Base-by-base conservation (phyloP, 2,888 invertebrate genomes). In the Phasia obesa region DNA sequence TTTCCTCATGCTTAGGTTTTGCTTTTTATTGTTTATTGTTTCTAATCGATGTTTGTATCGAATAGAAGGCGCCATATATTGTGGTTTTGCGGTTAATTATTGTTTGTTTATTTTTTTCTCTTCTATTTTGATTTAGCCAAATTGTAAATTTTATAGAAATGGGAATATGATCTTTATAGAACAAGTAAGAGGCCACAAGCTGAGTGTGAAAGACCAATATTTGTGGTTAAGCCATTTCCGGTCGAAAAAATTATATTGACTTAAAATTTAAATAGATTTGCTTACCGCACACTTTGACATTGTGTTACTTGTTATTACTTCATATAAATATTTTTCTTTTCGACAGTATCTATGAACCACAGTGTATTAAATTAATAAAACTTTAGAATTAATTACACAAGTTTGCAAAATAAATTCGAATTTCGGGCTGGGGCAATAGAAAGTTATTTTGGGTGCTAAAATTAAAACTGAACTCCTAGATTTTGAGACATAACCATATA, bases 61-160 rank as follows among this genome's bases (percentile, higher is more conserved):
- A 19, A 27, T 71, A 42, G 19, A 42, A 73, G 73, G 73, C 73
- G 69, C 55, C 65, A 49, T 19, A 13, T 13, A 51, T 65, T 75
- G 75, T 59, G 75, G 75, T 75, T 75, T 65, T 78, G 71, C 57
- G 78, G 70, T 78, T 31, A 51, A 59, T 44, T 59, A 19, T 62
- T 60, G 21, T 74, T 65, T 65, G 21, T 57, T 27, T 59, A n/a
- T 31, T 69, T 4, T 25, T 5, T 44, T 23, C 0, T 25, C 23
- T 44, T 60, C 60, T 42, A 59, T 60, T 64, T 65, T 51, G 59
- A 35, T 79, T 73, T 65, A 23, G 23, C 25, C 53, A 67, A 67
- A 67, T 69, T 67, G 23, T 44, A 15, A 42, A 13, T 42, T n/a
- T n/a, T 51, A 31, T 67, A 38, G 19, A 79, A 67, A 74, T 67